phyloP scores from a whole-genome alignment of 2,888 invertebrate species.

The Tenthredo distinguenda region DNA sequence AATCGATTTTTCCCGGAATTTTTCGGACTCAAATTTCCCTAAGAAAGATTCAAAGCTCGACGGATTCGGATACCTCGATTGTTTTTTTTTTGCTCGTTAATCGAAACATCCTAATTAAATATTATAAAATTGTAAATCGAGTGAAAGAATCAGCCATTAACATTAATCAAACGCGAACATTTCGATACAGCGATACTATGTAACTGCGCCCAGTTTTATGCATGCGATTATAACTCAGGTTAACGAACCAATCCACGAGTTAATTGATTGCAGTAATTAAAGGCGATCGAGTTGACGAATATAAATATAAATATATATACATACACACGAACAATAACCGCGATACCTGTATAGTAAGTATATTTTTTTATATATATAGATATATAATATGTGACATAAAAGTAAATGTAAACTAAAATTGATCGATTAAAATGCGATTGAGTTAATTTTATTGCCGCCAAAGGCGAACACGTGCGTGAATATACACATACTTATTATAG shows the following conservation, averaged over 20 bases:
- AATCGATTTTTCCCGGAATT: too few relatives aligned
- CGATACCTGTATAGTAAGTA: background rate
- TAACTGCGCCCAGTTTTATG: background rate
- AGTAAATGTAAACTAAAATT: background rate
- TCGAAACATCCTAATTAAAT: background rate
- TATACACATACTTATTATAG: background rate
- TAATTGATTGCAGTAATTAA: background rate
- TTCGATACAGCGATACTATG: background rate
- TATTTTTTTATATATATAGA: background rate
- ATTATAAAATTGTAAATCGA: background rate
- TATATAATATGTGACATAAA: background rate
- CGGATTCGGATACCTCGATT: background rate
- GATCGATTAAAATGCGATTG: conserved; percentile 25
- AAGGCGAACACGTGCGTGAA: conserved; percentile 28
- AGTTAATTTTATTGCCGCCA: conserved; percentile 21
- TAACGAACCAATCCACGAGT: background rate
- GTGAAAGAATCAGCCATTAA: background rate
- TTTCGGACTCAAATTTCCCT: background rate
- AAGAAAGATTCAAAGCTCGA: background rate
- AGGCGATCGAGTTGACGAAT: background rate
- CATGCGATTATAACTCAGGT: background rate
- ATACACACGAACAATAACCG: background rate
- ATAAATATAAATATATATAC: background rate
- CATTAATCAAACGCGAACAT: background rate
- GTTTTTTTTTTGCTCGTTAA: background rate